Base-by-base conservation (phyloP, 2,797 vertebrate species). In the Glossophaga mutica region DNA sequence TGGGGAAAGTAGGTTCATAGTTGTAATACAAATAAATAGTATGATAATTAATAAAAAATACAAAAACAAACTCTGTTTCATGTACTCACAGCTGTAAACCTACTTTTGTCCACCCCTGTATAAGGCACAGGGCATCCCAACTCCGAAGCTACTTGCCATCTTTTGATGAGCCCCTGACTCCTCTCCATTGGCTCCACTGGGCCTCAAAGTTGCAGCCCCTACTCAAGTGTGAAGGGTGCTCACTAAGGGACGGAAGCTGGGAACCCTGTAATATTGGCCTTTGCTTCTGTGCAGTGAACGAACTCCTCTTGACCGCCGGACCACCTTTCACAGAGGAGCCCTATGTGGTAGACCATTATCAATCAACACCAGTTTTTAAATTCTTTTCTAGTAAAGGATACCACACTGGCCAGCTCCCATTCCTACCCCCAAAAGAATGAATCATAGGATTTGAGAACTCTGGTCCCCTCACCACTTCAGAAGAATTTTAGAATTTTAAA, bases 401-500 rank as follows among this genome's bases (percentile, higher is more conserved):
- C 85, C 68, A 88, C 39, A 21, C 2, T 79, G 42, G n/a, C 24
- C 52, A 73, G 26, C 71, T 94, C 6, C 68, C n/a, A 86, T 3
- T 10, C 62, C 3, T 26, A 34, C 15, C 1, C 9, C 42, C 32
- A n/a, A 59, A 76, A 62, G 26, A 84, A 78, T 46, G 32, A 84
- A 78, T 46, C 34, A 78, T 34, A 37, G 16, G 24, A 88, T 74
- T 73, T 93, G n/a, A 91, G 29, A 91, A 8, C 11, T 67, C 21
- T 37, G n/a, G 9, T 81, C 11, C 44, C 15, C 37, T 90, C 16
- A 42, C 52, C n/a, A 32, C 70, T 87, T 95, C 44, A 85, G 50
- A 87, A 87, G 65, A 90, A 87, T 24, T 92, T 85, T 86, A 87
- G 46, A 44, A 88, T 12, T 12, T 16, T 87, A 91, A 87, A 70